A percentile compares a stretch with the other conserved stretches of the same genome.
These are phyloP conservation scores for Acridotheres tristis DNA, from an alignment of 2,797 vertebrate genomes.

Conservation along the genomic window DNA sequence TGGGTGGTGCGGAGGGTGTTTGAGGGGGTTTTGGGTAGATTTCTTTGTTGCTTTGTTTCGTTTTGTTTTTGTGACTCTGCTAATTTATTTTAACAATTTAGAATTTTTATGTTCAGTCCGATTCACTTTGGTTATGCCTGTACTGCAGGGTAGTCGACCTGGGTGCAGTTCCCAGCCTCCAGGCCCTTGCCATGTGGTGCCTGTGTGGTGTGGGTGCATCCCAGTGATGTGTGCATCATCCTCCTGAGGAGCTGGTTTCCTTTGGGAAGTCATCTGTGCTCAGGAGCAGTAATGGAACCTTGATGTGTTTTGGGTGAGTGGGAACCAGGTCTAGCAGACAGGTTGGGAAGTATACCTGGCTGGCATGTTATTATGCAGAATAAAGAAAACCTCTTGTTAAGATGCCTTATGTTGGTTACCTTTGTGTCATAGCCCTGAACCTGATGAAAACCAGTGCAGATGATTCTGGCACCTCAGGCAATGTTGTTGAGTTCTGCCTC, in stretches of 20 bases:
- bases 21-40: background rate
- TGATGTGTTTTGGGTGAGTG: background rate
- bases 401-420: background rate
- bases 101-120: background rate
- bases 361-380: background rate
- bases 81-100: background rate
- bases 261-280: background rate
- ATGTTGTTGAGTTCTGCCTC: background rate
- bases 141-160: rapidly evolving
- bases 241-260: background rate
- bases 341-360: background rate
- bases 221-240: background rate
- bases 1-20: background rate
- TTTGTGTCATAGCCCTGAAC: background rate
- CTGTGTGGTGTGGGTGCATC: background rate
- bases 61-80: background rate
- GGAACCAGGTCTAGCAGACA: background rate
- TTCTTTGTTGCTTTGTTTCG: background rate
- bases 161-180: background rate
- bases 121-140: background rate
- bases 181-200: rapidly evolving
- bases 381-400: background rate
- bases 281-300: background rate
- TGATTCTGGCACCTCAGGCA: background rate
- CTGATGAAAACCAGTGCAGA: background rate